Percentiles rank a stretch among this genome's conserved stretches.
These are phyloP conservation scores for Muntiacus muntjak DNA, from an alignment of 2,113 vertebrate species.

Conservation along the genomic window DNA sequence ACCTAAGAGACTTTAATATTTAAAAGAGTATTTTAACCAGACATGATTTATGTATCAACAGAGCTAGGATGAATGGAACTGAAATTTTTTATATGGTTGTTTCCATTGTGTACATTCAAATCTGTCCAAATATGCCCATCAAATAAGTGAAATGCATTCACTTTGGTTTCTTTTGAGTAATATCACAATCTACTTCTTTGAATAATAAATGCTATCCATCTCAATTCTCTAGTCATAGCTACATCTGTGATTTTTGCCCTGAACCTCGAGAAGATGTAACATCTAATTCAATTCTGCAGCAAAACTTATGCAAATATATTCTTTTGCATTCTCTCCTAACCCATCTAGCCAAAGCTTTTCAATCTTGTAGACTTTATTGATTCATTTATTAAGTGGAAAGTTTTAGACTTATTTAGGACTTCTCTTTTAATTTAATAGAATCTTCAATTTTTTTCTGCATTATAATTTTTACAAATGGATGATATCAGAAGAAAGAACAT, in stretches of 20 bases:
- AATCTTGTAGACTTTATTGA: neutral
- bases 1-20: neutral
- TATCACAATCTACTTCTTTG: neutral
- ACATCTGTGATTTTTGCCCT: neutral
- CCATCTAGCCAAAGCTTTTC: neutral
- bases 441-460: neutral
- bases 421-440: constrained; percentile 1
- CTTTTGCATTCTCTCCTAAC: neutral
- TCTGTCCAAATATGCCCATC: neutral
- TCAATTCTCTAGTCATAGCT: neutral
- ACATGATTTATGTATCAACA: neutral
- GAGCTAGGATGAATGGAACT: neutral
- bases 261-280: neutral
- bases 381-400: constrained; percentile 21
- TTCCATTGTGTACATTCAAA: neutral
- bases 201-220: neutral
- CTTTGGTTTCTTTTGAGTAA: constrained; percentile 9
- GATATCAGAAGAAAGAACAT: neutral
- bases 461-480: neutral
- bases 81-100: neutral
- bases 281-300: constrained; percentile 5
- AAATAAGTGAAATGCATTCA: neutral
- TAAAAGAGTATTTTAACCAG: neutral
- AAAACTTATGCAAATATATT: constrained; percentile 29
- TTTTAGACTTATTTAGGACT: constrained; percentile 45